These are phyloP conservation scores for Euthynnus affinis DNA, from an alignment of 2,797 vertebrate species.

Conservation along the genomic window DNA sequence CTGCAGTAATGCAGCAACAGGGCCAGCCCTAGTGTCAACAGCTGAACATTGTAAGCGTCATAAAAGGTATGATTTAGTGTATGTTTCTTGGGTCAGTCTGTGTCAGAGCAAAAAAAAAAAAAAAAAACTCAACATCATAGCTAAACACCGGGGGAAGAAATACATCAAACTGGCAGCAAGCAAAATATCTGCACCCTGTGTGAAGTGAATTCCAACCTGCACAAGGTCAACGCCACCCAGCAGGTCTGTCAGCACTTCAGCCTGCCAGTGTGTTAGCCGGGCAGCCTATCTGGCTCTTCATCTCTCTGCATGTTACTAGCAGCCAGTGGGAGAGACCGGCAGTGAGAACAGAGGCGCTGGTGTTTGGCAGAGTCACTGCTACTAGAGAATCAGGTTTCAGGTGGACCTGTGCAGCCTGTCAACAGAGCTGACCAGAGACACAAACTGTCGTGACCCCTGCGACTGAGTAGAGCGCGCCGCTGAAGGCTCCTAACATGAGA, in stretches of 20 bases:
- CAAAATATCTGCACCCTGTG: neutral
- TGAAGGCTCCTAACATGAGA: constrained; percentile 23
- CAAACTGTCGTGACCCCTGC: constrained; percentile 42
- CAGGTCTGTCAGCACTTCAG: neutral
- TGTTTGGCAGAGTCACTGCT: constrained; percentile 26
- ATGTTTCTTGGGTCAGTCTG: neutral
- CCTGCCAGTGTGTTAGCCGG: constrained; percentile 13
- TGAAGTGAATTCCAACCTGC: constrained; percentile 12
- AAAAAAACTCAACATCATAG: neutral
- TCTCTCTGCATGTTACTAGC: constrained; percentile 15
- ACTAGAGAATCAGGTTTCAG: constrained; percentile 52
- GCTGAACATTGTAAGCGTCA: constrained; percentile 7
- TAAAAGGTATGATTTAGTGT: neutral
- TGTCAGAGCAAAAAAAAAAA: neutral
- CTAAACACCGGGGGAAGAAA: neutral
- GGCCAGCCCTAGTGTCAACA: constrained; percentile 1
- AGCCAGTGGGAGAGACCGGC: constrained; percentile 26
- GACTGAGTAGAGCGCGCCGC: constrained; percentile 15
- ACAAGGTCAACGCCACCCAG: constrained; percentile 15
- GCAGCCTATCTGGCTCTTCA: constrained; percentile 3
- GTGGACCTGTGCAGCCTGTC: constrained; percentile 13
- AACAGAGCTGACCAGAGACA: constrained; percentile 29
- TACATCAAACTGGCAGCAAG: neutral
- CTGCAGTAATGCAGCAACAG: constrained; percentile 40
- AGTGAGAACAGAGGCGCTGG: neutral